Evolutionary conservation across 1,140 invertebrate genomes (phyloP).

Genomic region (Saccostrea cuccullata): DNA sequence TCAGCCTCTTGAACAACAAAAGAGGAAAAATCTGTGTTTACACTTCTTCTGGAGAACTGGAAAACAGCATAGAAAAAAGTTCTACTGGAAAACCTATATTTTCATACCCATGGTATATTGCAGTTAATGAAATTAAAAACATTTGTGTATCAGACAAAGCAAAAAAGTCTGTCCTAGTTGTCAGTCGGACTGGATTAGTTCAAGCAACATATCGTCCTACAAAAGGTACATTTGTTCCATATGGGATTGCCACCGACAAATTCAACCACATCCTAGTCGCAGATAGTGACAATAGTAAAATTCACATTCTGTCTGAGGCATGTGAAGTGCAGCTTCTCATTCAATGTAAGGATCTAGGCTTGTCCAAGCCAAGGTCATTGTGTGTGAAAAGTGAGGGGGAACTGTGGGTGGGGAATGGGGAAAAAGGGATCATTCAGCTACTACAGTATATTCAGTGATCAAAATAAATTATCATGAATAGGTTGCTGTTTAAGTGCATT

Average conservation of each 20-base stretch:
- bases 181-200: background rate
- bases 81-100: background rate
- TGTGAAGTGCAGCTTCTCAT: background rate
- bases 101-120: background rate
- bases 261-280: background rate
- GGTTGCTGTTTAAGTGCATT: too few relatives aligned
- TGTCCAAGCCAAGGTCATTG: background rate
- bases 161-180: background rate
- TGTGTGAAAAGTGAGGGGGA: background rate
- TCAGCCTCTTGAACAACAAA: background rate
- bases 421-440: background rate
- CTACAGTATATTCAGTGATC: background rate
- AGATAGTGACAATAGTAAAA: conserved; percentile 8
- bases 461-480: background rate
- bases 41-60: background rate
- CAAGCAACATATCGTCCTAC: background rate
- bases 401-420: background rate
- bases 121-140: background rate
- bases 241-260: conserved; percentile 1
- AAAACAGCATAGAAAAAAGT: background rate
- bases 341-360: background rate
- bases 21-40: background rate
- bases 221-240: background rate
- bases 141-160: background rate
- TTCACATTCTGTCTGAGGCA: background rate